These are phyloP conservation scores for Netelia virgata DNA, from an alignment of 2,888 invertebrate species.

Conservation along the genomic window DNA sequence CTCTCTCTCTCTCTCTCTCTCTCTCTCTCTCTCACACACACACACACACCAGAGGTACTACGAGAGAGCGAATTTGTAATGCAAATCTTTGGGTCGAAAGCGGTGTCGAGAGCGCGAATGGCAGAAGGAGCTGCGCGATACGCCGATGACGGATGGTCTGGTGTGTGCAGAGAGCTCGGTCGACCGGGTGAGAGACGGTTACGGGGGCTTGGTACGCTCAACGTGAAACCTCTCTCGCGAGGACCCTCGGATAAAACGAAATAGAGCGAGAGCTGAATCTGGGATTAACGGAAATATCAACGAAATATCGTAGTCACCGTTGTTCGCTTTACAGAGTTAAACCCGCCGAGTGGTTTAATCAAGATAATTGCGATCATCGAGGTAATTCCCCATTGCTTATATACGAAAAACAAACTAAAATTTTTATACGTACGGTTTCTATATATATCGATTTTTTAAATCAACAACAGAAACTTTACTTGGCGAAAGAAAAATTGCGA, in stretches of 20 bases:
- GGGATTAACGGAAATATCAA: background rate
- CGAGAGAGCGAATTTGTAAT: constrained; percentile 80
- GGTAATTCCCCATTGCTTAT: no score
- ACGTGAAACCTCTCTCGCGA: background rate
- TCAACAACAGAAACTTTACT: no score
- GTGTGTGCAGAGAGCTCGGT: constrained; percentile 53
- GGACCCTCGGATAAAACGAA: background rate
- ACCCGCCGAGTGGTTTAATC: background rate
- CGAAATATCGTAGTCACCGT: background rate
- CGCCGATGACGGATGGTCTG: constrained; percentile 71
- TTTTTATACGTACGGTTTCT: no score
- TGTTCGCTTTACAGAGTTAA: background rate
- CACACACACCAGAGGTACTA: constrained; percentile 69
- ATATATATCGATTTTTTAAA: no score
- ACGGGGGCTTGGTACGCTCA: no score
- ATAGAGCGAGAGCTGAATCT: background rate
- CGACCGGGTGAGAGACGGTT: constrained; percentile 12
- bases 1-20: constrained; percentile 41
- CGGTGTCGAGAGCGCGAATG: constrained; percentile 61
- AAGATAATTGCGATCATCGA: background rate
- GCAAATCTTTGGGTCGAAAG: constrained; percentile 78
- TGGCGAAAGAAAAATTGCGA: no score
- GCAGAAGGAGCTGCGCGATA: constrained; percentile 68
- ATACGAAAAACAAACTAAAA: background rate
- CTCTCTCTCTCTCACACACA: no score